These are phyloP conservation scores for Palaemon carinicauda DNA, from an alignment of 1,140 invertebrate genomes.

Conservation along the genomic window DNA sequence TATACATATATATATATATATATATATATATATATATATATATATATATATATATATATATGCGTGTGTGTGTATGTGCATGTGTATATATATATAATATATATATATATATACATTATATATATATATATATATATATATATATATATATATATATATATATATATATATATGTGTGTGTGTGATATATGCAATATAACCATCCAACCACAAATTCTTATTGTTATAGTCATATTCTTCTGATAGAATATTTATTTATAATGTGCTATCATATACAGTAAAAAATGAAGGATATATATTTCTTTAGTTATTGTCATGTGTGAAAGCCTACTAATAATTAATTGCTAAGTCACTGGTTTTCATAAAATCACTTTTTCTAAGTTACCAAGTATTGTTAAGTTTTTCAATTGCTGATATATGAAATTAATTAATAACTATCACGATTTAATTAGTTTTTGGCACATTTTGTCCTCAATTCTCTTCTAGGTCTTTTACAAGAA, in stretches of 20 bases:
- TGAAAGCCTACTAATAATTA: too few species aligned
- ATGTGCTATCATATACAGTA: too few species aligned
- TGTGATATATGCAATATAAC: background rate
- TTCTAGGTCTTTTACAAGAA: too few species aligned
- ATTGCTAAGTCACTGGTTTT: background rate
- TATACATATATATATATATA: background rate
- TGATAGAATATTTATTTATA: background rate
- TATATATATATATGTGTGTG: background rate
- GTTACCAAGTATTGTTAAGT: too few species aligned
- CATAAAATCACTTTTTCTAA: background rate
- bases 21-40: conserved; percentile 9
- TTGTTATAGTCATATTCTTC: background rate
- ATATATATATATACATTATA: background rate
- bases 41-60: background rate
- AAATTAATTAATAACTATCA: too few species aligned
- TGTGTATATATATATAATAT: background rate
- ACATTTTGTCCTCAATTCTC: too few species aligned
- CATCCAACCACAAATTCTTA: background rate
- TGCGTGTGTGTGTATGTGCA: background rate
- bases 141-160: background rate
- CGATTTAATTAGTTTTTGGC: too few species aligned
- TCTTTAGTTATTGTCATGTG: too few species aligned
- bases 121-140: background rate
- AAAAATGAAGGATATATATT: background rate
- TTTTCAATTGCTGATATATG: too few species aligned